Evolutionary conservation across 1,140 invertebrate genomes (phyloP).

Genomic region (Lamellibrachia luymesi): DNA sequence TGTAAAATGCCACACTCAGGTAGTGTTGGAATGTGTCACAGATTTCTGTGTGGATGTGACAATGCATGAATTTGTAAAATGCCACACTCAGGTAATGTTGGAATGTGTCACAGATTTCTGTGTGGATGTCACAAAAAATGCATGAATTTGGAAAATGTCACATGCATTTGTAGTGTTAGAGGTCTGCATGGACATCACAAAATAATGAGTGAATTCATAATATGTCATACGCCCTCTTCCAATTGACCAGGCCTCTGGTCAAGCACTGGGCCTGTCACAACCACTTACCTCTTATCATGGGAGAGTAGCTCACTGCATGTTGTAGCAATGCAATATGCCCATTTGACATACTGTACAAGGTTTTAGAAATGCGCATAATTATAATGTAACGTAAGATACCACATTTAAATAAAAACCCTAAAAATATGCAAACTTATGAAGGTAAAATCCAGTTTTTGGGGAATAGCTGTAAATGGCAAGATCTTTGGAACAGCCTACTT

Average conservation of each 20-base stretch:
- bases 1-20: not conserved
- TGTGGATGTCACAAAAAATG: not conserved
- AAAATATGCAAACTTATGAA: not conserved
- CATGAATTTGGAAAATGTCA: not conserved
- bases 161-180: too few species aligned
- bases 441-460: not conserved
- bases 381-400: too few species aligned
- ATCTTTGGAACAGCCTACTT: not conserved
- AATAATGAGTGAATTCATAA: not conserved
- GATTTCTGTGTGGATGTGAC: not conserved
- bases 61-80: not conserved
- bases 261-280: not conserved
- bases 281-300: not conserved
- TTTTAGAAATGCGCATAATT: not conserved
- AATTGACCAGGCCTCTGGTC: not conserved
- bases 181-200: not conserved
- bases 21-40: not conserved
- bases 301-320: not conserved
- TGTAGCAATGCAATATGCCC: not conserved
- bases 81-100: not conserved
- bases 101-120: not conserved
- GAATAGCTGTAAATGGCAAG: not conserved
- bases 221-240: not conserved
- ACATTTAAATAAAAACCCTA: not conserved
- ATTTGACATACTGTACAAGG: not conserved